Evolutionary conservation across 1,140 invertebrate genomes (phyloP), one percentile per base, ranked within the genome.

Genomic region (Heliconius himera): DNA sequence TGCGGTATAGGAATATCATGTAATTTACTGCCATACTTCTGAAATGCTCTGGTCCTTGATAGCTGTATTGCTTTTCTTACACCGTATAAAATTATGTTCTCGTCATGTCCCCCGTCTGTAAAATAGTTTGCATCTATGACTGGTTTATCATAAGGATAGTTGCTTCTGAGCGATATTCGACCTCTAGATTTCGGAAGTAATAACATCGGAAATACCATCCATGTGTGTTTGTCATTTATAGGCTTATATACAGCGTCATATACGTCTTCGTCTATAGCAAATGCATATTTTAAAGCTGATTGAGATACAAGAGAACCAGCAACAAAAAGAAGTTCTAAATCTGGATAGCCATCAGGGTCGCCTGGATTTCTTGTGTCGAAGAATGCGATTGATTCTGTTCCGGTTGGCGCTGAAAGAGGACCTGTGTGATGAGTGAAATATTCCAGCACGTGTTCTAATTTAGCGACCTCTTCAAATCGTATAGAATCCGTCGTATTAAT

Each of bases 91-190:
- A 97, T 91, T 11, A 96, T 92, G 74, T 95, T 85, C 70, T 87
- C 93, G 38, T 96, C 85, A 79, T 97, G 97, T 3, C 96, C 95
- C 1, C 94, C 90, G 87, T 96, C 91, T 20, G 93, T 88, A 70
- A 97, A 96, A 85, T 98, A 98, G 83, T 98, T 97, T 1, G 98
- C 96, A 85, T 97, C 96, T 36, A 99, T 97, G 22, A 96, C 89
- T 0, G 98, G 98, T 83, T 97, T 96, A 5, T 96, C 93, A 26
- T 95, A 95, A 9, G 98, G 97, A 91, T 98, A 96, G 29, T 90
- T 96, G 80, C 94, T 95, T 78, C 94, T 93, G 2, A 98, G 90
- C 81, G 94, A 95, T 73, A 98, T 95, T 56, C 92, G 95, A 4
- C 98, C 98, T 60, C 92, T 95, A 33, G 96, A 97, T 88, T 97